Evolutionary conservation across 2,797 vertebrate species (phyloP).

Genomic region (Trematomus bernacchii): DNA sequence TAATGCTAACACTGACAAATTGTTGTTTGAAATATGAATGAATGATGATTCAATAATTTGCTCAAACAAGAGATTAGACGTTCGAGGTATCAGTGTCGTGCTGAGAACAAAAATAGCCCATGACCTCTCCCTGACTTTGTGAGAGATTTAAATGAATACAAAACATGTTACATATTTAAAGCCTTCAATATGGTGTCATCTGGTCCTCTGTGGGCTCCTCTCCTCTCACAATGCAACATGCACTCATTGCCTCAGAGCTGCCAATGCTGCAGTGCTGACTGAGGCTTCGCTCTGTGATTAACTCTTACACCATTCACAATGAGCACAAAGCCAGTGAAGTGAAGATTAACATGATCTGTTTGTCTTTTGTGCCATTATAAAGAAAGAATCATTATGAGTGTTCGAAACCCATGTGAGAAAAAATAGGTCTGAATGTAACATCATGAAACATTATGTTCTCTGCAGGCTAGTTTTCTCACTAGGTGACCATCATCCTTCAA

Average conservation of each 20-base stretch:
- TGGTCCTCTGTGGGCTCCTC: slow-evolving; percentile 61
- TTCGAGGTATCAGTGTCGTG: background rate
- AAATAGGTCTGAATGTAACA: slow-evolving; percentile 62
- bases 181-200: slow-evolving; percentile 72
- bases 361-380: background rate
- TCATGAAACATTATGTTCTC: slow-evolving; percentile 21
- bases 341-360: background rate
- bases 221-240: slow-evolving; percentile 40
- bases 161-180: slow-evolving; percentile 69
- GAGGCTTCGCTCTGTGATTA: slow-evolving; percentile 33
- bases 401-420: slow-evolving; percentile 13
- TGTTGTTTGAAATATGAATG: slow-evolving; percentile 1
- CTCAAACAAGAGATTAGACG: slow-evolving; percentile 20
- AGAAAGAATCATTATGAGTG: slow-evolving; percentile 14
- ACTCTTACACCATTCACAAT: slow-evolving; percentile 26
- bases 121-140: slow-evolving; percentile 67
- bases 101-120: slow-evolving; percentile 4
- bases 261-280: slow-evolving; percentile 45
- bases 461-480: slow-evolving; percentile 9
- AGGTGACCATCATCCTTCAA: slow-evolving; percentile 7
- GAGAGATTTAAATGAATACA: slow-evolving; percentile 59
- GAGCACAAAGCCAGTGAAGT: background rate
- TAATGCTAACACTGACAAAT: slow-evolving; percentile 6
- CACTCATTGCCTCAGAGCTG: slow-evolving; percentile 52
- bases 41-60: slow-evolving; percentile 6